Conservation (phyloP, 2,113 vertebrate genomes). For the Meriones unguiculatus region DNA sequence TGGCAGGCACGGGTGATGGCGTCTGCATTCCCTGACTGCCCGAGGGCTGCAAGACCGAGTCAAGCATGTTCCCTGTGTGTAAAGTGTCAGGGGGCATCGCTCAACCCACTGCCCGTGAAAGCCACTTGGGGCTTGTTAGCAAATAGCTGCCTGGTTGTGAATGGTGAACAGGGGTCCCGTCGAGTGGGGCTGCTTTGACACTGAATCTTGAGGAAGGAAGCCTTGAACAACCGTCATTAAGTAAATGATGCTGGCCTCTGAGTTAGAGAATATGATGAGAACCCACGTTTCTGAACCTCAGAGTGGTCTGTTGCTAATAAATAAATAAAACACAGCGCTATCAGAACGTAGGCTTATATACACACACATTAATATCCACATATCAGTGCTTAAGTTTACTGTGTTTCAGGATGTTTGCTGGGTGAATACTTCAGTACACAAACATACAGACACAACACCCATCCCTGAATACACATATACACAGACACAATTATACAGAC, state of each 20-base stretch:
- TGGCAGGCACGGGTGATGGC: conserved; percentile 45
- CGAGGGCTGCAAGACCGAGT: conserved; percentile 73
- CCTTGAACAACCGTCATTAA: not conserved
- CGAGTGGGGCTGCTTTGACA: conserved; percentile 36
- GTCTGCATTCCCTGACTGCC: conserved; percentile 64
- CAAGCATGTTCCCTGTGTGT: conserved; percentile 82
- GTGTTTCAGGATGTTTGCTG: not conserved
- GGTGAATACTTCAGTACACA: conserved; percentile 1
- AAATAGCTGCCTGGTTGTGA: conserved; percentile 58
- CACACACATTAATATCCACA: not conserved
- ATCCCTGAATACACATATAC: not conserved
- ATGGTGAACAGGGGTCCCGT: conserved; percentile 46
- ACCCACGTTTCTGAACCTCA: not conserved
- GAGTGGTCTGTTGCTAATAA: not conserved
- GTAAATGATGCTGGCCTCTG: not conserved
- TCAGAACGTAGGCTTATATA: not conserved
- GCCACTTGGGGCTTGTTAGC: conserved; percentile 68
- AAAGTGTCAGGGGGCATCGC: conserved; percentile 85
- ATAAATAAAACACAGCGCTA: not conserved
- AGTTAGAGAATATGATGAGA: not conserved
- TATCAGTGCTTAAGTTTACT: not conserved
- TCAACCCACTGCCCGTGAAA: conserved; percentile 84
- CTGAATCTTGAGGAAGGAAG: not conserved
- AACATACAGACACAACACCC: not conserved
- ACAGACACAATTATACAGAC: not conserved